Evolutionary conservation across 37 sponge, comb jelly and placozoan species (phyloP).

Genomic region (Ianthella basta): DNA sequence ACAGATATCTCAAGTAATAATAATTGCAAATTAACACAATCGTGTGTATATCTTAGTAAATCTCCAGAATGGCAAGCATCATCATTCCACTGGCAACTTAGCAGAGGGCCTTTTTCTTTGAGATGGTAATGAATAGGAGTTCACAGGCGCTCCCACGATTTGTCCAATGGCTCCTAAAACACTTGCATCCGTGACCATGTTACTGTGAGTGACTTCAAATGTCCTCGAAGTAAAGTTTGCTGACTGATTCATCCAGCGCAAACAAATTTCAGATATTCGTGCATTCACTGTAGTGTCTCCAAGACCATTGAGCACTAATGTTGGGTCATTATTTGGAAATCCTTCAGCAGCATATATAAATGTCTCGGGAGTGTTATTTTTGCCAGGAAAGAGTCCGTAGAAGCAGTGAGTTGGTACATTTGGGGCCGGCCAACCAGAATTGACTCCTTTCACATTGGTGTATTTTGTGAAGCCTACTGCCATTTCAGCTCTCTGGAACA

Average conservation of each 20-base stretch:
- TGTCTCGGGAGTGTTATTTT: slow-evolving; percentile 22
- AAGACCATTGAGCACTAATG: neutral
- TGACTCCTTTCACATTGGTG: slow-evolving; percentile 34
- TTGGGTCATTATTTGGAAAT: slow-evolving; percentile 36
- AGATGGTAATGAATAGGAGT: too few relatives aligned
- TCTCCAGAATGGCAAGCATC: too few relatives aligned
- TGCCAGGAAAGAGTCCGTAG: slow-evolving; percentile 40
- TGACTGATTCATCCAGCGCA: neutral
- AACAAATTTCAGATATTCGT: neutral
- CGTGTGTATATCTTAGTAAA: too few relatives aligned
- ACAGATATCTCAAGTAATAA: too few relatives aligned
- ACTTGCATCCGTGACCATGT: slow-evolving; percentile 25
- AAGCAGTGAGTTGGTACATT: slow-evolving; percentile 73
- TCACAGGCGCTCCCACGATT: neutral
- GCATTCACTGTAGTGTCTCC: neutral
- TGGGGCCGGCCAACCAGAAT: slow-evolving; percentile 43
- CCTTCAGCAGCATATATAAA: slow-evolving; percentile 11
- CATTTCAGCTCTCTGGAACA: slow-evolving; percentile 38
- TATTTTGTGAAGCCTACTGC: slow-evolving; percentile 46
- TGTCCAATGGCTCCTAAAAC: slow-evolving; percentile 29
- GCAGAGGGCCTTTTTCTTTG: too few relatives aligned
- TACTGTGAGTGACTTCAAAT: slow-evolving; percentile 31
- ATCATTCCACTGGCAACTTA: too few relatives aligned
- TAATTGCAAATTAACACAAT: too few relatives aligned
- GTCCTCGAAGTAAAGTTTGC: neutral